Evolutionary conservation across 2,797 vertebrate species (phyloP).

Genomic region (Balearica regulorum): DNA sequence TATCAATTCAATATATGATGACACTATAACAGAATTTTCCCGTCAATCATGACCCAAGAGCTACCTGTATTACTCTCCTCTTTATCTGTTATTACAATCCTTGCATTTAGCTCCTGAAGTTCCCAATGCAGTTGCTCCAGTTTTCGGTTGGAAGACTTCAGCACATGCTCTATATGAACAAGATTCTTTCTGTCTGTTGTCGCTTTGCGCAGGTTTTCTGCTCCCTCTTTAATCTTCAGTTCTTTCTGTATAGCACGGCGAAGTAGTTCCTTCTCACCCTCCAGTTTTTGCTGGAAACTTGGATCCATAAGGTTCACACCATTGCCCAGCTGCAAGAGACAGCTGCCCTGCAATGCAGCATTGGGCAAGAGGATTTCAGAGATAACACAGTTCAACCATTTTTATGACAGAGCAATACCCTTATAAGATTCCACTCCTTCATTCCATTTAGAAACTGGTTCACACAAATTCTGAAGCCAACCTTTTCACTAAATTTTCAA

Average conservation of each 20-base stretch:
- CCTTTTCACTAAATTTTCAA: background rate
- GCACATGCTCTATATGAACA: conserved; percentile 85
- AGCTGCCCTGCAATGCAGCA: conserved; percentile 61
- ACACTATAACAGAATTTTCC: background rate
- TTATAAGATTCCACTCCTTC: background rate
- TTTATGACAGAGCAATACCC: background rate
- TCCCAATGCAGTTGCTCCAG: conserved; percentile 86
- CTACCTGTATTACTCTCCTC: conserved; percentile 55
- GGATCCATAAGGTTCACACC: conserved; percentile 81
- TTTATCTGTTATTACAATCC: conserved; percentile 80
- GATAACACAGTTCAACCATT: background rate
- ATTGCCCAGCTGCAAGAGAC: conserved; percentile 69
- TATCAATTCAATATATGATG: background rate
- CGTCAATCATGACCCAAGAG: background rate
- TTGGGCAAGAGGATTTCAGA: background rate
- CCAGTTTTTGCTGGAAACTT: conserved; percentile 83
- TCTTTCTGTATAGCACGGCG: conserved; percentile 91
- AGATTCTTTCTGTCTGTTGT: conserved; percentile 88
- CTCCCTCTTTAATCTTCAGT: conserved; percentile 94
- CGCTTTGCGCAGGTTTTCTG: conserved; percentile 85
- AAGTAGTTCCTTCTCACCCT: conserved; percentile 82
- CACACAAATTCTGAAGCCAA: background rate
- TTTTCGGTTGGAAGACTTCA: conserved; percentile 86
- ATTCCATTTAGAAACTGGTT: background rate
- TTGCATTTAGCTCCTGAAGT: conserved; percentile 87